Evolutionary conservation across 2,113 vertebrate genomes (phyloP).

Genomic region (Polypterus bichir): DNA sequence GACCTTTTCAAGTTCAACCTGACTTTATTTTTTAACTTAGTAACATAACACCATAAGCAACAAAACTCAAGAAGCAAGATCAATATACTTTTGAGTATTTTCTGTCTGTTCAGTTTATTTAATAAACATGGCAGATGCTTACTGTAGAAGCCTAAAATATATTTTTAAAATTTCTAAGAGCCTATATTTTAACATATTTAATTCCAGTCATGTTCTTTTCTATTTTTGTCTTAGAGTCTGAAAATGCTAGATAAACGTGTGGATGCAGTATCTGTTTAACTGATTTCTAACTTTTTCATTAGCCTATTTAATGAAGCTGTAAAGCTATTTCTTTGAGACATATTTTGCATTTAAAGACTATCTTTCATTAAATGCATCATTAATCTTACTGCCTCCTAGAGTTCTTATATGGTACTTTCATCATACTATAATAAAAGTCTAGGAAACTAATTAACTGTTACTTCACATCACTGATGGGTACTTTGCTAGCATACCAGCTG

Average conservation of each 20-base stretch:
- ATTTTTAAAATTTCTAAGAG: no score
- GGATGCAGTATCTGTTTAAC: neutral
- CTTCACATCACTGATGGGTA: constrained; percentile 2
- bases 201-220: no score
- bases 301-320: constrained; percentile 32
- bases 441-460: constrained; percentile 5
- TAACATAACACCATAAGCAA: no score
- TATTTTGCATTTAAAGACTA: constrained; percentile 57
- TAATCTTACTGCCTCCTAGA: constrained; percentile 40
- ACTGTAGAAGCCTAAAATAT: no score
- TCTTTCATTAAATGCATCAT: constrained; percentile 64
- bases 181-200: no score
- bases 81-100: no score
- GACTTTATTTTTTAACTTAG: no score
- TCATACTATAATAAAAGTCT: neutral
- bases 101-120: no score
- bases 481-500: neutral
- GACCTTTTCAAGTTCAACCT: no score
- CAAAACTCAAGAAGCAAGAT: no score
- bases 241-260: neutral
- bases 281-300: constrained; percentile 21
- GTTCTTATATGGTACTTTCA: neutral
- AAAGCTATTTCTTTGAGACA: constrained; percentile 48
- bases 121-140: no score
- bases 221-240: neutral